Evolutionary conservation across 2,113 vertebrate species (phyloP).

Genomic region (Pleuronectes platessa): DNA sequence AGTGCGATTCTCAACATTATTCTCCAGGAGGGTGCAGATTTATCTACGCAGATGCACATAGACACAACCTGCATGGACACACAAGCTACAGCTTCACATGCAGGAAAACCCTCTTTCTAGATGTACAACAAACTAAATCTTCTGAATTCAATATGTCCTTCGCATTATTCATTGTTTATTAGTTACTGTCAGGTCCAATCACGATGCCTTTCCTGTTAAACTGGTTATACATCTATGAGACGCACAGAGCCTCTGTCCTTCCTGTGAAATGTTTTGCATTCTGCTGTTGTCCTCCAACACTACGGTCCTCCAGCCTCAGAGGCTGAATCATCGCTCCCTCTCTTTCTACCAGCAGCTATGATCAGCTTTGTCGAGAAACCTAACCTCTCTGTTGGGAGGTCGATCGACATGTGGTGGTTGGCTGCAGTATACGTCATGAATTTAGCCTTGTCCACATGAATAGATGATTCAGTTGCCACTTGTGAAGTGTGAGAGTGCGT

Average conservation of each 20-base stretch:
- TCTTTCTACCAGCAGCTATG: constrained; percentile 11
- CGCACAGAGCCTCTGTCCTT: background rate
- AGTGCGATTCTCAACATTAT: background rate
- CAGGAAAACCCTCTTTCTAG: background rate
- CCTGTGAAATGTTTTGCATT: constrained; percentile 13
- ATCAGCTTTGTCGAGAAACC: constrained; percentile 26
- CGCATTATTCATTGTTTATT: too few species aligned
- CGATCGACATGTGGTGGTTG: too few species aligned
- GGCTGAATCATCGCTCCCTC: constrained; percentile 5
- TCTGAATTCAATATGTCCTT: background rate
- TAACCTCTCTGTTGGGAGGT: too few species aligned
- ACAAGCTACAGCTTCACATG: background rate
- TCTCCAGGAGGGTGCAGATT: background rate
- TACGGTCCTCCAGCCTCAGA: constrained; percentile 4
- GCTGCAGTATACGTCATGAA: too few species aligned
- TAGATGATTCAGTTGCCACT: too few species aligned
- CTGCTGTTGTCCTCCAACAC: constrained; percentile 29
- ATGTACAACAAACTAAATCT: background rate
- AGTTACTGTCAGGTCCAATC: too few species aligned
- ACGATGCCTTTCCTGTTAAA: too few species aligned
- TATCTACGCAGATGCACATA: background rate
- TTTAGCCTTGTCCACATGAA: too few species aligned
- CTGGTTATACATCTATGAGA: too few species aligned
- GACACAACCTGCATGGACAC: background rate
- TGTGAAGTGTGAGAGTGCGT: too few species aligned